A percentile compares a stretch with the other conserved stretches of the same genome.
phyloP scores from a whole-genome alignment of 1,140 invertebrate genomes.

The Macrosteles quadrilineatus region DNA sequence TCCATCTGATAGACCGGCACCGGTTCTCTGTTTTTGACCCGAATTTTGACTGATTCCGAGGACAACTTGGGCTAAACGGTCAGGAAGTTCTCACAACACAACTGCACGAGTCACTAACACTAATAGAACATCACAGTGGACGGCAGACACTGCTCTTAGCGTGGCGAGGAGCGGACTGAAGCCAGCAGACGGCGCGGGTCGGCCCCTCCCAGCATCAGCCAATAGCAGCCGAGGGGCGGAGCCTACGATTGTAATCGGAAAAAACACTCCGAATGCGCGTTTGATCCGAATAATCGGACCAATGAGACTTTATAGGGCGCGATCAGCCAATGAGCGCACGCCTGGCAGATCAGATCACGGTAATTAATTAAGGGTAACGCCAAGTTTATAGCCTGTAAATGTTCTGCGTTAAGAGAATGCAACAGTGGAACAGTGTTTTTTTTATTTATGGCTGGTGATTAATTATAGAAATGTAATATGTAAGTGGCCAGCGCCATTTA shows the following conservation, averaged over 20 bases:
- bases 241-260: conserved; percentile 18
- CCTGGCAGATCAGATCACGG: background rate
- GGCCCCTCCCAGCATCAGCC: background rate
- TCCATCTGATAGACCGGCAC: conserved; percentile 83
- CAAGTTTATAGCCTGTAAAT: too few relatives aligned
- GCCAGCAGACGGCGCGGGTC: background rate
- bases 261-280: conserved; percentile 21
- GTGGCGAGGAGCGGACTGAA: conserved; percentile 10
- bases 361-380: too few relatives aligned
- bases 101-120: background rate
- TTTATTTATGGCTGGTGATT: too few relatives aligned
- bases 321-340: conserved; percentile 5
- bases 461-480: too few relatives aligned
- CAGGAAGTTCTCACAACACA: background rate
- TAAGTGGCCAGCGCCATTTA: too few relatives aligned
- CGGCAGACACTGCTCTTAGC: background rate
- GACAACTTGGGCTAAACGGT: background rate
- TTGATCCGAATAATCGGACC: conserved; percentile 22
- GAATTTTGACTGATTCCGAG: conserved; percentile 72
- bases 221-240: conserved; percentile 7
- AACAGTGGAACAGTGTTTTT: too few relatives aligned
- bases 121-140: background rate
- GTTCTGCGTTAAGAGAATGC: too few relatives aligned
- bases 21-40: conserved; percentile 86
- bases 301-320: conserved; percentile 22